Evolutionary conservation across 2,113 vertebrate genomes (phyloP).

Genomic region (Clarias batrachus): DNA sequence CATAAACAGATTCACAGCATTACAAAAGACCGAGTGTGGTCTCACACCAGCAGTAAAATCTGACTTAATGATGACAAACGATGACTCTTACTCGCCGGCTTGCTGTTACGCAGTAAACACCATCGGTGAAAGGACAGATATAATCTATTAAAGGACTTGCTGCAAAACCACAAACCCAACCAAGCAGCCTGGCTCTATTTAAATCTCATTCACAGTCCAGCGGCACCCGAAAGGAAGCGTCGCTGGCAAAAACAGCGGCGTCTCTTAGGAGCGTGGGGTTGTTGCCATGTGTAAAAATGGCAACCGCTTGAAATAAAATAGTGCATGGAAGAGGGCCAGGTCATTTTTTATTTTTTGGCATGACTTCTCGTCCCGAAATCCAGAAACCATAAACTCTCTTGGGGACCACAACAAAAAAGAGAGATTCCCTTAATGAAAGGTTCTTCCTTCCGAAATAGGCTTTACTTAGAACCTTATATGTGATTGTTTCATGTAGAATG

Average conservation of each 20-base stretch:
- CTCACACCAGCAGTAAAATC: constrained; percentile 33
- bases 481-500: not conserved
- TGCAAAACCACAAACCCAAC: not conserved
- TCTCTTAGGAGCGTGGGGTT: not conserved
- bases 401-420: too few relatives aligned
- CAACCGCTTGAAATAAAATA: constrained; percentile 14
- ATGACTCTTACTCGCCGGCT: constrained; percentile 6
- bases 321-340: constrained; percentile 7
- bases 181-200: constrained; percentile 1
- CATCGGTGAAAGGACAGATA: constrained; percentile 22
- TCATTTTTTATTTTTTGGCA: not conserved
- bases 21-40: constrained; percentile 23
- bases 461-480: not conserved
- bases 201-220: constrained; percentile 4
- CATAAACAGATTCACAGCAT: constrained; percentile 15
- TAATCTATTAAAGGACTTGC: constrained; percentile 9
- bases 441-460: not conserved
- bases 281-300: constrained; percentile 23
- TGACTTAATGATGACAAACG: constrained; percentile 43
- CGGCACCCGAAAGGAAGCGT: not conserved
- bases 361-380: not conserved
- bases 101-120: constrained; percentile 13
- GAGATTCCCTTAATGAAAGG: not conserved
- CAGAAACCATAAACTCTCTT: not conserved
- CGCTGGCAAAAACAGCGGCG: not conserved